Conservation (phyloP, 2,113 vertebrate species). For the Prochilodus magdalenae region DNA sequence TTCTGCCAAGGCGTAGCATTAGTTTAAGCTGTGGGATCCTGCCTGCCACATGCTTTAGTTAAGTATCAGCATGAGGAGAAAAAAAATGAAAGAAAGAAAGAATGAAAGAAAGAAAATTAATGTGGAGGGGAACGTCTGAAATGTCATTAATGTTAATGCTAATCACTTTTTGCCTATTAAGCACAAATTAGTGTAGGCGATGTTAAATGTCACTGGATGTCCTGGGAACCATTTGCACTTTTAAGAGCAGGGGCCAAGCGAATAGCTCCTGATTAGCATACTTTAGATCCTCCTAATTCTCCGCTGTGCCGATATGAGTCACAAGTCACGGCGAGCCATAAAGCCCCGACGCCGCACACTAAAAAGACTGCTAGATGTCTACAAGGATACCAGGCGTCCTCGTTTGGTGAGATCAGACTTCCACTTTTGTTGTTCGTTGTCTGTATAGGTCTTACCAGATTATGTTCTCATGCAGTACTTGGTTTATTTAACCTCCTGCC, state of each 20-base stretch:
- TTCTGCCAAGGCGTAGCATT: slow-evolving; percentile 72
- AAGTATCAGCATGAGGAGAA: slow-evolving; percentile 69
- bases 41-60: slow-evolving; percentile 76
- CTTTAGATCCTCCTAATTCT: slow-evolving; percentile 85
- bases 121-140: slow-evolving; percentile 78
- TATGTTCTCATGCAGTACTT: background rate
- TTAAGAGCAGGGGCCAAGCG: slow-evolving; percentile 64
- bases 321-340: slow-evolving; percentile 52
- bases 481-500: too few species aligned
- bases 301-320: slow-evolving; percentile 73
- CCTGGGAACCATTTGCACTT: slow-evolving; percentile 77
- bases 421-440: background rate
- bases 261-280: slow-evolving; percentile 82
- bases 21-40: slow-evolving; percentile 74
- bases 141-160: slow-evolving; percentile 85
- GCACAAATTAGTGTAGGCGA: slow-evolving; percentile 84
- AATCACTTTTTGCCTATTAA: slow-evolving; percentile 87
- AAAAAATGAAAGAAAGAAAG: slow-evolving; percentile 3
- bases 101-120: slow-evolving; percentile 69
- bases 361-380: slow-evolving; percentile 63
- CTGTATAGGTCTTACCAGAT: background rate
- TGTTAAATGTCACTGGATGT: slow-evolving; percentile 86
- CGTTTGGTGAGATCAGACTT: slow-evolving; percentile 34
- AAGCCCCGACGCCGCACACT: slow-evolving; percentile 40
- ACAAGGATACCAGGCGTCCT: slow-evolving; percentile 18